phyloP scores from a whole-genome alignment of 2,113 vertebrate genomes.

The Solea solea region DNA sequence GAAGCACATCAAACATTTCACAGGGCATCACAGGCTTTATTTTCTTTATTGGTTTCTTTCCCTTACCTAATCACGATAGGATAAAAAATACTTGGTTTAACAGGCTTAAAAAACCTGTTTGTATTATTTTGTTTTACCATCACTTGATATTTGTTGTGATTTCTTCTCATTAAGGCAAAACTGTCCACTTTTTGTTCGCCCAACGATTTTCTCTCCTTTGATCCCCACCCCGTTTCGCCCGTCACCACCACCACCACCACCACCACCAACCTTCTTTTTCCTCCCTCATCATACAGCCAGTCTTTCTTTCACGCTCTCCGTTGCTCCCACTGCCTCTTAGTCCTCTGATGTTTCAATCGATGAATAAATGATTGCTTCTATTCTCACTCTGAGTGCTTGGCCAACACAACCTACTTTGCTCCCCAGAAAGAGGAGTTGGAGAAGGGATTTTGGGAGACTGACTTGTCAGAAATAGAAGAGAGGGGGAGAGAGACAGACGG shows the following conservation, averaged over 20 bases:
- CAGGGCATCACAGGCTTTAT: background rate
- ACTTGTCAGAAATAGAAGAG: background rate
- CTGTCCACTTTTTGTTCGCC: constrained; percentile 33
- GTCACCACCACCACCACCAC: background rate
- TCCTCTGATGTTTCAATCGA: constrained; percentile 82
- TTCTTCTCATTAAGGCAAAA: constrained; percentile 6
- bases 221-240: constrained; percentile 1
- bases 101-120: background rate
- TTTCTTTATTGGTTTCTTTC: background rate
- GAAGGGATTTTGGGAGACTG: constrained; percentile 50
- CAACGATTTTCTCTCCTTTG: constrained; percentile 23
- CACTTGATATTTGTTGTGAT: background rate
- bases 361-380: constrained; percentile 85
- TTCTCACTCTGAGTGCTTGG: constrained; percentile 70
- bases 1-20: background rate
- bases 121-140: background rate
- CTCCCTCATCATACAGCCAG: constrained; percentile 35
- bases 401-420: constrained; percentile 58
- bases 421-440: constrained; percentile 47
- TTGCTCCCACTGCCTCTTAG: constrained; percentile 56
- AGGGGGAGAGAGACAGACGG: constrained; percentile 7
- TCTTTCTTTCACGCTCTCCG: constrained; percentile 58
- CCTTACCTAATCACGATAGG: background rate
- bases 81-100: background rate
- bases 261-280: constrained; percentile 2